Evolutionary conservation across 2,113 vertebrate genomes (phyloP), one percentile per base, ranked within the genome.

Genomic region (Balaenoptera acutorostrata): DNA sequence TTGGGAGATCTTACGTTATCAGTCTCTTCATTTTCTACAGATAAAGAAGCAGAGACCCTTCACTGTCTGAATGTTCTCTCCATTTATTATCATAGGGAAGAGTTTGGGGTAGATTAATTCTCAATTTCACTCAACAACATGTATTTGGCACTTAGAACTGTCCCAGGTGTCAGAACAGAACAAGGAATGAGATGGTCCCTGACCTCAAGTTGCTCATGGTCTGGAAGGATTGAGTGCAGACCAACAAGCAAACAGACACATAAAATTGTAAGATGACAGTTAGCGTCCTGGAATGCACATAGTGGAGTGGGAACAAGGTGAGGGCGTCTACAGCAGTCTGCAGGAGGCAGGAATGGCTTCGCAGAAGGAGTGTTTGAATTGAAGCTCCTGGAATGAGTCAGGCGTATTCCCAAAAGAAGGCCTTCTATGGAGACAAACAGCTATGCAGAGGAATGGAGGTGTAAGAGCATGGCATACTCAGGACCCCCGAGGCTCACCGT

Each of bases 371-470:
- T 52, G 10, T 93, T 68, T 66, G 63, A 78, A 46, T 25, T 0
- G 77, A 46, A 77, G 46, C 82, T 84, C 84, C 63, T 88, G 33
- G 25, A 78, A 80, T 55, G 55, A 92, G 6, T 64, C 85, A 88
- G 6, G 27, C 66, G 0, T 64, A 44, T 78, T 84, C 33, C 25
- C 77, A 88, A 59, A 49, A 64, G 41, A 83, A 81, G 2, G 36
- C 17, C 59, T 17, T 81, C 44, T 75, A 3, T 27, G 46, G 18
- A 85, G 55, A 75, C 39, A 63, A 33, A 9, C 11, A 41, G 3
- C 84, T 33, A 6, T 15, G 46, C 18, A 21, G 21, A 33, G 33
- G 29, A 23, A 52, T 21, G 25, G 36, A 74, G 29, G 29, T 31
- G 0, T 41, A n/a, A 61, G 29, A 59, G 27, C 23, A 33, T 5